Percentiles rank a stretch among this genome's conserved stretches.
phyloP scores from a whole-genome alignment of 2,113 vertebrate genomes.

The Mirza zaza region DNA sequence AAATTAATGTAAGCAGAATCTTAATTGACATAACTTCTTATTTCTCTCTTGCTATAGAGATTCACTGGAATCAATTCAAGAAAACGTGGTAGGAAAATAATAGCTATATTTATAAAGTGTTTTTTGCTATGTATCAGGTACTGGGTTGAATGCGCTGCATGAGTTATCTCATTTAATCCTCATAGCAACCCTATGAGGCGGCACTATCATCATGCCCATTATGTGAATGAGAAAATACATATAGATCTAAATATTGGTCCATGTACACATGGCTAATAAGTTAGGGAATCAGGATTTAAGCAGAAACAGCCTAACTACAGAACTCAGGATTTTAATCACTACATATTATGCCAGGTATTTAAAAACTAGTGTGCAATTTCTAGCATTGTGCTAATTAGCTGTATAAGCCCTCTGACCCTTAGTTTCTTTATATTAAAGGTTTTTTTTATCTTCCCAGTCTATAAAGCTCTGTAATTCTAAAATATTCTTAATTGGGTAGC shows the following conservation, averaged over 20 bases:
- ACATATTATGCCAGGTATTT: background rate
- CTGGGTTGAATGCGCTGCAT: background rate
- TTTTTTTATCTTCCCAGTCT: background rate
- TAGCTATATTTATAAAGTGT: background rate
- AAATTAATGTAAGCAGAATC: constrained; percentile 8
- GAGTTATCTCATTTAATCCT: constrained; percentile 31
- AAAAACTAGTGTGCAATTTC: background rate
- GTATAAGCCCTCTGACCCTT: background rate
- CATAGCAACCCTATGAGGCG: background rate
- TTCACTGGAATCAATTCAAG: background rate
- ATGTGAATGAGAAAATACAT: background rate
- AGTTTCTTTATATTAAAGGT: constrained; percentile 33
- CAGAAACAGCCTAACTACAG: background rate
- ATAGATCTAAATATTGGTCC: background rate
- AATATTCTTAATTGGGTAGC: constrained; percentile 50
- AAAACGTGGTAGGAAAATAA: background rate
- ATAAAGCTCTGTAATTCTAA: background rate
- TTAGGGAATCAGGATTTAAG: background rate
- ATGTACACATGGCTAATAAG: background rate
- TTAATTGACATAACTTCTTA: constrained; percentile 18
- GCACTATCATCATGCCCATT: background rate
- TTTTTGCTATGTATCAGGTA: background rate
- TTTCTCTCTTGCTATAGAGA: constrained; percentile 20
- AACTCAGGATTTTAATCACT: background rate
- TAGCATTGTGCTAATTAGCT: constrained; percentile 22